Evolutionary conservation across 2,113 vertebrate genomes (phyloP), one percentile per base, ranked within the genome.

Genomic region (Halichoeres trimaculatus): DNA sequence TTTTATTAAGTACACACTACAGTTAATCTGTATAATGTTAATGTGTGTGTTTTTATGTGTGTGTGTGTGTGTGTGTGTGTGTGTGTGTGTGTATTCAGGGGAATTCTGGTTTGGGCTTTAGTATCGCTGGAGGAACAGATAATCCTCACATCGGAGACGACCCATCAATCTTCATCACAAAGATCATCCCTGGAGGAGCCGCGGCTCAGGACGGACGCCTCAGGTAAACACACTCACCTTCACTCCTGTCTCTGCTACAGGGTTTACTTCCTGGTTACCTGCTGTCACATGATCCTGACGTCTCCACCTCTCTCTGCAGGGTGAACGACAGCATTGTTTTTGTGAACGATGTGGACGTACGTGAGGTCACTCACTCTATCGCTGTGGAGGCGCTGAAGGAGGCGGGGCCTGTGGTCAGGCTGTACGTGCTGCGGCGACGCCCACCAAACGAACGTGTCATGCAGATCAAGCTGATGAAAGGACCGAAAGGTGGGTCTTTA

Each of bases 101-200:
- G 24, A 98, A 97, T 92, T 98, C 97, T 54, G 98, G 98, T 56
- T 94, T 99, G 85, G 98, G 97, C 45, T 99, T 99, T 89, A 98
- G 97, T 70, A 99, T 99, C 74, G 97, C 97, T 41, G 97, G 97
- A 85, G 97, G 97, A 71, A 97, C 96, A 0, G 97, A 99, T 90
- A 99, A 99, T 79, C 97, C 97, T 73, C 97, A 99, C 74, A 95
- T 99, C 65, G 97, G 97, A 85, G 97, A 99, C 69, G 96, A 98
- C 89, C 95, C 96, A 34, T 97, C 97, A 82, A 97, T 99, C 93
- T 99, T 98, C 92, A 99, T 99, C 88, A 99, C 97, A 56, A 99
- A 99, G 93, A 99, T 99, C 90, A 99, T 99, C 80, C 93, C 96
- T 0, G 97, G 97, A 16, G 97, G 97, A 83, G 97, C 97, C 8